Percentiles rank a stretch among this genome's conserved stretches.
Evolutionary conservation across 2,113 vertebrate genomes (phyloP).

Genomic region (Mugil cephalus): DNA sequence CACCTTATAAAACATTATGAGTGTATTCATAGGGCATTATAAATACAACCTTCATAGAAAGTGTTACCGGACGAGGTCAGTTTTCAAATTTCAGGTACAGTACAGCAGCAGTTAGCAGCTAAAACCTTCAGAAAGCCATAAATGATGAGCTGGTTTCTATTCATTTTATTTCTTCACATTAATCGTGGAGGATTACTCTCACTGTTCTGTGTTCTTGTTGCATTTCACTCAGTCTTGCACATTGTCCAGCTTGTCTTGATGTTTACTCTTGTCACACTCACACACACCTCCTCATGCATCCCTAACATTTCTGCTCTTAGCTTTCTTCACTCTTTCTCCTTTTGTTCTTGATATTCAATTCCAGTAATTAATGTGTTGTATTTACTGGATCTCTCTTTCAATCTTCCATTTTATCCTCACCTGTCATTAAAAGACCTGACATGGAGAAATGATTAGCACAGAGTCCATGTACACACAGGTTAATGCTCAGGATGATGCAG

Average conservation of each 20-base stretch:
- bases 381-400: not conserved
- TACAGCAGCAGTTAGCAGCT: too few relatives aligned
- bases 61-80: too few relatives aligned
- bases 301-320: constrained; percentile 19
- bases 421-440: constrained; percentile 5
- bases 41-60: too few relatives aligned
- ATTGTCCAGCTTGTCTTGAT: constrained; percentile 6
- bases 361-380: constrained; percentile 29
- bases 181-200: too few relatives aligned
- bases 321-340: constrained; percentile 7
- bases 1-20: too few relatives aligned
- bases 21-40: too few relatives aligned
- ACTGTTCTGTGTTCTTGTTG: not conserved
- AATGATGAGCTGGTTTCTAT: too few relatives aligned
- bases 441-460: constrained; percentile 5
- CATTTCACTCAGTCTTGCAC: not conserved
- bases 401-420: constrained; percentile 14
- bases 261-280: not conserved
- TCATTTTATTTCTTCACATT: too few relatives aligned
- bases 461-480: too few relatives aligned
- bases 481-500: too few relatives aligned
- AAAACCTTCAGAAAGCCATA: too few relatives aligned
- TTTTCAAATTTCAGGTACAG: too few relatives aligned
- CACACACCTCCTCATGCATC: constrained; percentile 2
- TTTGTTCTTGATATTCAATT: constrained; percentile 27